Conservation (phyloP, 2,113 vertebrate genomes). For the Gorsachius goisagi region DNA sequence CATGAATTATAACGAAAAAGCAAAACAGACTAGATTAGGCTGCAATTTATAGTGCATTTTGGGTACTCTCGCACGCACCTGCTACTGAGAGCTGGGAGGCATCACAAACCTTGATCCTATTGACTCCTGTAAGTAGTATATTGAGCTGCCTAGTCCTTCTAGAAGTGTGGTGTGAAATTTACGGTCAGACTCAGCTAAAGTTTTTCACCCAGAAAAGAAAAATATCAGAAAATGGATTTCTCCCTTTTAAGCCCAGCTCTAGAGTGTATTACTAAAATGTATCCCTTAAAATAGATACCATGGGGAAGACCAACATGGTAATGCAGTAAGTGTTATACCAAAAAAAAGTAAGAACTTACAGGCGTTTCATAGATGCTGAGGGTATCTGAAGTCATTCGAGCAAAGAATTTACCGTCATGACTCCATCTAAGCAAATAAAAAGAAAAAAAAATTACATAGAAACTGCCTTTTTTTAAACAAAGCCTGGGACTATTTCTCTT, state of each 20-base stretch:
- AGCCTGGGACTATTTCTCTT: background rate
- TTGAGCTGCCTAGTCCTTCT: background rate
- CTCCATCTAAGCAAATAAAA: constrained; percentile 85
- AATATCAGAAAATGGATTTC: background rate
- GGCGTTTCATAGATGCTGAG: constrained; percentile 98
- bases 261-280: background rate
- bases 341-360: constrained; percentile 74
- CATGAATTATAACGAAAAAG: background rate
- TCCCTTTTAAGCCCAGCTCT: background rate
- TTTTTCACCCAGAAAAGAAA: background rate
- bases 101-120: background rate
- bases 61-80: background rate
- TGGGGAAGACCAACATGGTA: background rate
- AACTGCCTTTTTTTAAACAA: background rate
- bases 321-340: background rate
- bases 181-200: background rate
- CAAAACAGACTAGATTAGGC: background rate
- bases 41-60: background rate
- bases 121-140: background rate
- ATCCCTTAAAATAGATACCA: background rate
- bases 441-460: background rate
- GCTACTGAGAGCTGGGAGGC: background rate
- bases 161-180: background rate
- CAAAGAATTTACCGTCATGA: constrained; percentile 98
- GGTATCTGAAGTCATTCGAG: constrained; percentile 93